Evolutionary conservation across 2,888 invertebrate species (phyloP).

Genomic region (Auanema sp.): DNA sequence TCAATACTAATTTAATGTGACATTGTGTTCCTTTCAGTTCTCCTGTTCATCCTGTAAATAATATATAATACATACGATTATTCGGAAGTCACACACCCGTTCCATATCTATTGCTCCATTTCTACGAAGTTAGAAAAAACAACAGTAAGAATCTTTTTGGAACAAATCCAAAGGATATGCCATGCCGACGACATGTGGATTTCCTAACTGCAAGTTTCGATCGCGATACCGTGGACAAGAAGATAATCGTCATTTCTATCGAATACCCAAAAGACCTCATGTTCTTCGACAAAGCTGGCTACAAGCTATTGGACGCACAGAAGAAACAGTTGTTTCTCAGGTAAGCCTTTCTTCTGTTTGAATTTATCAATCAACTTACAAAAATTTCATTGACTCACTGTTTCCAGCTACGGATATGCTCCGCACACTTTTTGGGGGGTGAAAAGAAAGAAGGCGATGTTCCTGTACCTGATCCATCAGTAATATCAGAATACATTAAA

Average conservation of each 20-base stretch:
- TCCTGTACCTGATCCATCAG: slow-evolving; percentile 66
- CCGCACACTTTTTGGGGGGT: slow-evolving; percentile 66
- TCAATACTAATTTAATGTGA: too few species aligned
- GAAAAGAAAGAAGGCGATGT: slow-evolving; percentile 66
- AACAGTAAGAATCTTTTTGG: too few species aligned
- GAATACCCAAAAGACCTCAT: slow-evolving; percentile 66
- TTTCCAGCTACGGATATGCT: slow-evolving; percentile 66
- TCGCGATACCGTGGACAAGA: slow-evolving; percentile 66
- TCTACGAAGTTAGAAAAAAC: too few species aligned
- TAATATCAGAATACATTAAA: too few species aligned
- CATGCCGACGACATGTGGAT: slow-evolving; percentile 67
- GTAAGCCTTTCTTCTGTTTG: too few species aligned
- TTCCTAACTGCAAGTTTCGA: slow-evolving; percentile 66
- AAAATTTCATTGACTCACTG: background rate
- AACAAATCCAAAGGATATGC: slow-evolving; percentile 5
- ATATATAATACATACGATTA: too few species aligned
- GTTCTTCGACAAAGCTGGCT: slow-evolving; percentile 66
- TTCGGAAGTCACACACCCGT: too few species aligned
- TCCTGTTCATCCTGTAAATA: too few species aligned
- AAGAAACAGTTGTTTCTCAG: slow-evolving; percentile 67
- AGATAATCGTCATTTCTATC: slow-evolving; percentile 67
- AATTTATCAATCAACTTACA: too few species aligned
- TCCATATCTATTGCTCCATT: too few species aligned
- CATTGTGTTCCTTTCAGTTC: too few species aligned
- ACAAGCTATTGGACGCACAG: slow-evolving; percentile 66